phyloP scores from a whole-genome alignment of 2,113 vertebrate species.

The Fulica atra region DNA sequence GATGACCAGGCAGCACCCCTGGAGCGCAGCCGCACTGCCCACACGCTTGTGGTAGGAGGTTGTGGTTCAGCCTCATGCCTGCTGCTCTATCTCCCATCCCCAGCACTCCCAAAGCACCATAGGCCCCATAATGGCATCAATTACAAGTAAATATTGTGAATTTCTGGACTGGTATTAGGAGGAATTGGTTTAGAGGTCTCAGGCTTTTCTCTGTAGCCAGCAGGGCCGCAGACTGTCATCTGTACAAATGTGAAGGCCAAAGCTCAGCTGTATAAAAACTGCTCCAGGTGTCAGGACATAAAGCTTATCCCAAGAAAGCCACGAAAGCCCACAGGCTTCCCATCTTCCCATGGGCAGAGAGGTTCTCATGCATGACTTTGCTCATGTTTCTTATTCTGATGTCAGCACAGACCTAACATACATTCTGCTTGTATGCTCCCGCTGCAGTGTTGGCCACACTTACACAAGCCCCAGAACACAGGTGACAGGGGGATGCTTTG shows the following conservation, averaged over 20 bases:
- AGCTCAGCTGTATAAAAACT: background rate
- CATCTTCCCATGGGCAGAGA: background rate
- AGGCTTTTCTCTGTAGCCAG: background rate
- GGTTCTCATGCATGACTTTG: background rate
- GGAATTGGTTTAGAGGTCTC: background rate
- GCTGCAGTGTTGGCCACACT: background rate
- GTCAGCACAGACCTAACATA: background rate
- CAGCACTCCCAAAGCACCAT: background rate
- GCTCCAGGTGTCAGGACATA: background rate
- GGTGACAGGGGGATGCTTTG: background rate
- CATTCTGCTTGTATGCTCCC: background rate
- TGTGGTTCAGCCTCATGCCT: background rate
- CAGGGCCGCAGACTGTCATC: background rate
- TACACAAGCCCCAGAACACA: background rate
- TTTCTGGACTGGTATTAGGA: background rate
- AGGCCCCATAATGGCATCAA: background rate
- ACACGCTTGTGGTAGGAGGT: fast-evolving
- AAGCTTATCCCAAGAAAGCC: background rate
- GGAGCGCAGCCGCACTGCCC: background rate
- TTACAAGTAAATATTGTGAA: background rate
- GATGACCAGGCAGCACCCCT: background rate
- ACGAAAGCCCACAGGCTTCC: background rate
- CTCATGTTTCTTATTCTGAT: background rate
- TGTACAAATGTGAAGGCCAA: background rate
- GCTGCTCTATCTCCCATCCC: background rate